Evolutionary conservation across 1,140 invertebrate species (phyloP), one percentile per base, ranked within the genome.

Genomic region (Euura saliciscinereae): DNA sequence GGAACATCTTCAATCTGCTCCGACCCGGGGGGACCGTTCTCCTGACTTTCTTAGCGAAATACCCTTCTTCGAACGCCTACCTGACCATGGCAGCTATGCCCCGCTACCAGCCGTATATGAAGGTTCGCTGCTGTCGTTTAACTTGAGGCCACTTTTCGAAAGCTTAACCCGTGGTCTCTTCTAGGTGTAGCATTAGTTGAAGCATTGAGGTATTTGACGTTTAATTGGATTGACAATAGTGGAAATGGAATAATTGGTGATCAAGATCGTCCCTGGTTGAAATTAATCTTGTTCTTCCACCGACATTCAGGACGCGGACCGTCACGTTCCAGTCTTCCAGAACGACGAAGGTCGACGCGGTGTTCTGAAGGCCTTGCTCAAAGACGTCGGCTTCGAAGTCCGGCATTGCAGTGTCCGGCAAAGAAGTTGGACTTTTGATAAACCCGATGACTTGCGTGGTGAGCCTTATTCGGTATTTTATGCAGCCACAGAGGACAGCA

Each of bases 21-120:
- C 88, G 87, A 72, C 88, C 89, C 2, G 90, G 90, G n/a, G 94
- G 94, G 2, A 92, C 93, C 76, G 90, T 90, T 45, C 80, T 95
- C 1, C 78, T 95, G 6, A 90, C 92, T 7, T 94, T 95, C 77
- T 79, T 94, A 1, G 93, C 91, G 0, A 88, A 89, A n/a, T 93
- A 93, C 84, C 90, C 91, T 0, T 89, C 94, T 4, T 95, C 91
- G 77, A 90, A 93, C 65, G 89, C 94, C 2, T 95, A 94, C 79
- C 86, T 91, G 70, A 84, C 82, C 11, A 79, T 95, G 8, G 85
- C 90, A 0, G 83, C 88, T 59, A 89, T 89, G 65, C 80, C 87
- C 1, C 89, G 90, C 77, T 95, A 93, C 90, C 83, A 87, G 13
- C 71, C 78, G 2, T 95, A 94, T 77, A 93, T 95, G 89, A 84